Evolutionary conservation across 2,113 vertebrate species (phyloP).

Genomic region (Xiphorhynchus elegans): DNA sequence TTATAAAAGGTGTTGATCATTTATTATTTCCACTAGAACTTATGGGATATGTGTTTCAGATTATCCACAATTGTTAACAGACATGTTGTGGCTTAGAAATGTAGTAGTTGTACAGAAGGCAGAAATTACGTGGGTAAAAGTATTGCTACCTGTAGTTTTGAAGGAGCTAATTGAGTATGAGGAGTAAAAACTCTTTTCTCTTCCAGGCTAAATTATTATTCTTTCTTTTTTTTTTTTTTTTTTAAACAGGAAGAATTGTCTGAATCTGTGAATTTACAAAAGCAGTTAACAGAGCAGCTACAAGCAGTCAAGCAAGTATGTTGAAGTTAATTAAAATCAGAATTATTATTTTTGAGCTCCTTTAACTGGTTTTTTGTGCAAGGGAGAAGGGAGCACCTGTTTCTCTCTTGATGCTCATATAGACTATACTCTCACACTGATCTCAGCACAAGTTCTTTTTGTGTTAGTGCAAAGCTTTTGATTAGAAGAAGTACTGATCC

Average conservation of each 20-base stretch:
- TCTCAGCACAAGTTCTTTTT: neutral
- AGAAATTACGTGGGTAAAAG: neutral
- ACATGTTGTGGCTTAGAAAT: neutral
- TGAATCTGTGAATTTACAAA: conserved; percentile 81
- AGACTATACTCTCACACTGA: neutral
- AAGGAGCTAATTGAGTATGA: neutral
- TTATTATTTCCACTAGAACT: neutral
- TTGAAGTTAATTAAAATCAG: neutral
- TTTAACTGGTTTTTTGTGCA: neutral
- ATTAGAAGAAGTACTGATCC: neutral
- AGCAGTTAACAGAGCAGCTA: conserved; percentile 83
- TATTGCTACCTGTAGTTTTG: neutral
- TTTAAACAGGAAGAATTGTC: conserved; percentile 81
- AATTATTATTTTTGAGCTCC: neutral
- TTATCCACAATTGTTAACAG: neutral
- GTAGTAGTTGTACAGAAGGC: neutral
- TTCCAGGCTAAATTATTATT: neutral
- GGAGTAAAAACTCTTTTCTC: neutral
- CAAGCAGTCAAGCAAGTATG: conserved; percentile 84
- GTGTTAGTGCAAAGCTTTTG: neutral
- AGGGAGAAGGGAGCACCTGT: neutral
- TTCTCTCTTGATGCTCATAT: neutral
- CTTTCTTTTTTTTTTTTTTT: neutral
- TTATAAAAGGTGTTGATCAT: neutral
- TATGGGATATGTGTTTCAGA: neutral